Conservation (phyloP, 2,113 vertebrate genomes). For the Jaculus jaculus region DNA sequence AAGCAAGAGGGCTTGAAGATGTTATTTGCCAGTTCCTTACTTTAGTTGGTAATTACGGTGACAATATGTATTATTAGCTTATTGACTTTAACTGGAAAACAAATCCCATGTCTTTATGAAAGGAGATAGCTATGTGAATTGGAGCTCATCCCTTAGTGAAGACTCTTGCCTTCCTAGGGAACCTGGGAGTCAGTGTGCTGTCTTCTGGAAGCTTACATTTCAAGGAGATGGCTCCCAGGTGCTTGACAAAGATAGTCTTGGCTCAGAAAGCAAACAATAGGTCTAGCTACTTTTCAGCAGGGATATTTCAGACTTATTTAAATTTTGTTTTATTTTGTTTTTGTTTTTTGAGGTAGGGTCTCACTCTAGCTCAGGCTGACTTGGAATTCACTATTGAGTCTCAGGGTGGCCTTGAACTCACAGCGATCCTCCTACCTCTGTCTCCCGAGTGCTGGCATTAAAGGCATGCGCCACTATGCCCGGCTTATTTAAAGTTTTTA, state of each 20-base stretch:
- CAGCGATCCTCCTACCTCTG: too few relatives aligned
- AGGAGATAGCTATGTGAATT: neutral
- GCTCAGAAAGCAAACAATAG: neutral
- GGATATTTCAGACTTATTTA: neutral
- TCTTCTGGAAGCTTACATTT: neutral
- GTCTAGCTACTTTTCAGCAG: neutral
- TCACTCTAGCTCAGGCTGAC: too few relatives aligned
- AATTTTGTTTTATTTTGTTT: too few relatives aligned
- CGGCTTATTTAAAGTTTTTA: conserved; percentile 24
- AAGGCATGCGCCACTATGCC: too few relatives aligned
- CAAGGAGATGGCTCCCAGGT: neutral
- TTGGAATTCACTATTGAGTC: too few relatives aligned
- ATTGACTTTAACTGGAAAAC: neutral
- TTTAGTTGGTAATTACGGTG: neutral
- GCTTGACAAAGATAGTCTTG: neutral
- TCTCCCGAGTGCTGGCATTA: too few relatives aligned
- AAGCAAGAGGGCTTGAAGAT: neutral
- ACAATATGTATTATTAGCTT: neutral
- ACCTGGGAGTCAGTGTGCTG: neutral
- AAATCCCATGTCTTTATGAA: neutral
- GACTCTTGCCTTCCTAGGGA: neutral
- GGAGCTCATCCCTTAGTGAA: neutral
- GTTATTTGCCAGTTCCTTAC: neutral
- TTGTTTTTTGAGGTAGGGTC: too few relatives aligned
- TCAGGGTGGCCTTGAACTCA: too few relatives aligned